Percentiles rank a stretch among this genome's conserved stretches.
These are phyloP conservation scores for Drosophila putrida DNA, from an alignment of 2,888 invertebrate species.

Conservation along the genomic window DNA sequence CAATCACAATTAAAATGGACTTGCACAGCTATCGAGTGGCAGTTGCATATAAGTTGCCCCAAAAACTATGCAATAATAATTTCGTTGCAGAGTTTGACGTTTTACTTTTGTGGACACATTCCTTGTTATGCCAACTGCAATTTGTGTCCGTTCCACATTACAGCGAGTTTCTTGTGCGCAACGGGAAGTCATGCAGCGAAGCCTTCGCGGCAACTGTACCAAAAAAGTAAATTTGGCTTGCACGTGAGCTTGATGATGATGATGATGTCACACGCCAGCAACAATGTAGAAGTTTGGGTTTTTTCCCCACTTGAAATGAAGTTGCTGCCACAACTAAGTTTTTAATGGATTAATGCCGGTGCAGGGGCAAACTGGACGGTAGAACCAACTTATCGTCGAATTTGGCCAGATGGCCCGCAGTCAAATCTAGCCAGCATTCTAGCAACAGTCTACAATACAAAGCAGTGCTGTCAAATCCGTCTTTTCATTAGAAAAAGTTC, in stretches of 20 bases:
- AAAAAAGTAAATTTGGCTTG: slow-evolving; percentile 23
- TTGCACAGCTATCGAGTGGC: slow-evolving; percentile 29
- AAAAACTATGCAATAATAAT: slow-evolving; percentile 64
- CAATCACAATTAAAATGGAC: slow-evolving; percentile 6
- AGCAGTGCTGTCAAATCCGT: too few relatives aligned
- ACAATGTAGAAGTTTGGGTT: slow-evolving; percentile 51
- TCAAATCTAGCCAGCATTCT: slow-evolving; percentile 38
- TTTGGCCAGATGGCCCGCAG: slow-evolving; percentile 40
- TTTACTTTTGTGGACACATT: slow-evolving; percentile 27
- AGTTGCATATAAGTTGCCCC: slow-evolving; percentile 31
- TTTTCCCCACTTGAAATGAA: slow-evolving; percentile 57
- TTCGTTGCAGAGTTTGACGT: slow-evolving; percentile 42
- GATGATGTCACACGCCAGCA: slow-evolving; percentile 36
- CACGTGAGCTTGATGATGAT: slow-evolving; percentile 60
- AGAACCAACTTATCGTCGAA: slow-evolving; percentile 40
- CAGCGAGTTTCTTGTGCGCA: slow-evolving; percentile 31
- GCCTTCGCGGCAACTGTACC: slow-evolving; percentile 47
- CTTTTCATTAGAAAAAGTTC: slow-evolving; percentile 7
- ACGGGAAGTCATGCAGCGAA: slow-evolving; percentile 32
- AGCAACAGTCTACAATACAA: slow-evolving; percentile 4
- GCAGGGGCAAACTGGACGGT: not conserved
- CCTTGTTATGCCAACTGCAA: slow-evolving; percentile 60
- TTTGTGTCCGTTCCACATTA: slow-evolving; percentile 66
- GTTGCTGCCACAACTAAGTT: slow-evolving; percentile 61
- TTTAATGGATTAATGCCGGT: slow-evolving; percentile 69